Evolutionary conservation across 2,113 vertebrate genomes (phyloP), one percentile per base, ranked within the genome.

Genomic region (Sitta europaea): DNA sequence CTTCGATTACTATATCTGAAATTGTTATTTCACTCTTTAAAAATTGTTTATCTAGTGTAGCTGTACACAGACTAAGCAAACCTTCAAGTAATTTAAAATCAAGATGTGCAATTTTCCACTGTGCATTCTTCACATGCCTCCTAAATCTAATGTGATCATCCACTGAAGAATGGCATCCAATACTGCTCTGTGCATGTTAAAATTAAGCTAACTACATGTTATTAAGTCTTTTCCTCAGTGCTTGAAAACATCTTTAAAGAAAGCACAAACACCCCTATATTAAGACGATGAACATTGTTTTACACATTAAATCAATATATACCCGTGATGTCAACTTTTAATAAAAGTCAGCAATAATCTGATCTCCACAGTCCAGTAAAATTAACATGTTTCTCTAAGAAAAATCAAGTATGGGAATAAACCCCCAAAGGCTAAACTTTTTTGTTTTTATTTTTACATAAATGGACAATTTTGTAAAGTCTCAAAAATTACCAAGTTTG

Each of bases 71-170:
- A 90, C 55, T 35, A 81, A 75, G 75, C 24, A 2, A 90, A 71
- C 62, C 45, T 73, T n/a, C 65, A 80, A 47, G 48, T 63, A 88
- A 90, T 74, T 88, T 75, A 90, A 58, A 94, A 88, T 86, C 71
- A 93, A 96, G 86, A 97, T 88, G 90, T 81, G 75, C 93, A 76
- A 86, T 96, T 96, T 96, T 95, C 88, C 90, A 86, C 92, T 53
- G 79, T 3, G 3, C 93, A 96, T 97, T 96, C 96, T 93, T 95
- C 92, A 93, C 92, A 94, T 96, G 85, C 92, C 79, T 96, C 88
- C 61, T 86, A 94, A 96, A 96, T 92, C 94, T 96, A 92, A 95
- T 6, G 3, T 92, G 94, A 96, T 93, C 92, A 51, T 50, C 93
- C 79, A 68, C 75, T 70, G 53, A 88, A 96, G 93, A 96, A 96